Evolutionary conservation across 53 echinoderm and acorn worm genomes (phyloP), one percentile per base, ranked within the genome.

Genomic region (Arbacia lixula): DNA sequence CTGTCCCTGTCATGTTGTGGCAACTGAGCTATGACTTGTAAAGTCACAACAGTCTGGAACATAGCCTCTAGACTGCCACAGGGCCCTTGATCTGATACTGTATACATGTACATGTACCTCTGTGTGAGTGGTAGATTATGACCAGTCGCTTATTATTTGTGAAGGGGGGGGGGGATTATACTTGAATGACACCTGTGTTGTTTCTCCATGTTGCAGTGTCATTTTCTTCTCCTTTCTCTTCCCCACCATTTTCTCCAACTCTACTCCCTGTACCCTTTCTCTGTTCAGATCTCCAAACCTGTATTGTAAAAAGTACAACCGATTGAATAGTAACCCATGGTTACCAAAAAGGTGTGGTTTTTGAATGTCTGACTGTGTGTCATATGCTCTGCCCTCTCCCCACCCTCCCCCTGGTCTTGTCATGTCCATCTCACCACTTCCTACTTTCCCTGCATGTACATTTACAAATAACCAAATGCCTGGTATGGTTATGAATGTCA

Each of bases 261-360:
- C 67, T 38, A 6, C 43, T 43, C 25, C 29, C 20, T 0, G 19
- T 54, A 19, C 60, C 52, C 46, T 33, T 52, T 79, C 60, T 85
- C 72, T 86, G 50, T 86, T 41, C 38, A 81, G 82, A 81, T 81
- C 82, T 43, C 82, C 82, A 81, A 81, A 77, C 77, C 77, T 77
- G 77, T 77, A 81, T 60, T 81, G 82, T 63, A 81, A 81, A 81
- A 81, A 81, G 82, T 81, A 81, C 82, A 81, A 81, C 49, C 62
- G 82, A 20, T 63, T 81, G 82, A 81, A 81, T 81, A 81, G 33
- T 63, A 81, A 81, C 64, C 82, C 82, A 32, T 63, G 82, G 82
- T 81, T 81, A 64, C 62, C 49, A 34, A 62, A 49, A 81, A 81
- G 82, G 82, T 81, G 50, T 81, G 65, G 82, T 62, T 68, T 78